Evolutionary conservation across 2,797 vertebrate species (phyloP), one percentile per base, ranked within the genome.

Genomic region (Coreius guichenoti): DNA sequence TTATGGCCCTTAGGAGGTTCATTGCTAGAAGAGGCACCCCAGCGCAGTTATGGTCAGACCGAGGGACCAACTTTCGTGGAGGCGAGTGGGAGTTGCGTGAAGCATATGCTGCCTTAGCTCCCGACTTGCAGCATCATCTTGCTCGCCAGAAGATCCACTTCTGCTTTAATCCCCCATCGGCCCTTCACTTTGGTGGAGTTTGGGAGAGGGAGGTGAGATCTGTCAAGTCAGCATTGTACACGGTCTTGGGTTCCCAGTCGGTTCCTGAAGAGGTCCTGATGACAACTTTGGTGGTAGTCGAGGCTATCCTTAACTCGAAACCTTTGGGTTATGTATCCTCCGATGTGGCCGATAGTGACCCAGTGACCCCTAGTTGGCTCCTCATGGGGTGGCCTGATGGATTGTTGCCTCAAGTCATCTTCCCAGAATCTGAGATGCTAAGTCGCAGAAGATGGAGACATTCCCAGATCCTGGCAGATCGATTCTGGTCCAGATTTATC

Each of bases 51-150:
- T 68, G 33, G 3, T 79, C 67, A 4, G 86, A 83, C 23, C 26
- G n/a, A 16, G 80, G 85, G 13, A 86, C 80, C 4, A 86, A 86
- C 16, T 86, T 86, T n/a, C 17, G 14, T 12, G 74, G 80, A 4
- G 85, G 58, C n/a, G n/a, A n/a, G n/a, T n/a, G n/a, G n/a, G n/a
- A n/a, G n/a, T n/a, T n/a, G n/a, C n/a, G n/a, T n/a, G n/a, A n/a
- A n/a, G n/a, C n/a, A n/a, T n/a, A n/a, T n/a, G n/a, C n/a, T n/a
- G n/a, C n/a, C n/a, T n/a, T n/a, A n/a, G n/a, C n/a, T n/a, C n/a
- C n/a, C n/a, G n/a, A n/a, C n/a, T n/a, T n/a, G n/a, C n/a, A n/a
- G 8, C 6, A 33, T 0, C 29, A 70, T 9, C 68, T 82, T 8
- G 12, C 74, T 1, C 11, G 39, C 0, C 36, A 85, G 0, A 49